phyloP scores from a whole-genome alignment of 2,797 vertebrate genomes.

The Xiphophorus birchmanni region DNA sequence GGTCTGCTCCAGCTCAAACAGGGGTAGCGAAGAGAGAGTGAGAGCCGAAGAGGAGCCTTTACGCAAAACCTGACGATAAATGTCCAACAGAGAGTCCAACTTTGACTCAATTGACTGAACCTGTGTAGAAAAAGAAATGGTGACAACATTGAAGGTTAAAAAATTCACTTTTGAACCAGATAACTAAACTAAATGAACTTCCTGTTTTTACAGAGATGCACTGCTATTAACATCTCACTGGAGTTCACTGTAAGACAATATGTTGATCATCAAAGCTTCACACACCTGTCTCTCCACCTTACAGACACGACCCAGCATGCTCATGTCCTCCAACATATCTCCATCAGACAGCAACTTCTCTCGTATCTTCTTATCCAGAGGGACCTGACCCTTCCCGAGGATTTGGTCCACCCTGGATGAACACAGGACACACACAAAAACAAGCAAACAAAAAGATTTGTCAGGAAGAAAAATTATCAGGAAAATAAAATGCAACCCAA shows the following conservation, averaged over 20 bases:
- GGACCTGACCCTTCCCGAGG: constrained; percentile 95
- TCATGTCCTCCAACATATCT: constrained; percentile 91
- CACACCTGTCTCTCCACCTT: constrained; percentile 96
- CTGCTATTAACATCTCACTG: not conserved
- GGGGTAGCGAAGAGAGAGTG: constrained; percentile 89
- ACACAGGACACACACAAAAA: constrained; percentile 27
- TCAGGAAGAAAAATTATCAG: constrained; percentile 7
- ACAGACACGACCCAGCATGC: constrained; percentile 96
- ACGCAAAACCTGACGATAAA: constrained; percentile 93
- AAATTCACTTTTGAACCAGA: not conserved
- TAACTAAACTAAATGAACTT: not conserved
- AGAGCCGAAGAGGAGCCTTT: constrained; percentile 93
- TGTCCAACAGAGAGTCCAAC: constrained; percentile 93
- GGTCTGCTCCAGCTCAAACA: constrained; percentile 95
- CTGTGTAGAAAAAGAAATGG: constrained; percentile 65
- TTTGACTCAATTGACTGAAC: constrained; percentile 98
- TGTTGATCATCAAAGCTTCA: not conserved
- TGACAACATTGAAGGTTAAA: not conserved
- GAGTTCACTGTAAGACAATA: not conserved
- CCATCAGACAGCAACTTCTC: constrained; percentile 93
- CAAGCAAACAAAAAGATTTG: constrained; percentile 12
- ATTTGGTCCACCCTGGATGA: constrained; percentile 93
- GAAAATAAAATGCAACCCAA: not conserved
- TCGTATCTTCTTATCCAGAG: constrained; percentile 92
- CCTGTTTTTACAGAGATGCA: not conserved